Evolutionary conservation across 2,113 vertebrate genomes (phyloP).

Genomic region (Varanus salvator): DNA sequence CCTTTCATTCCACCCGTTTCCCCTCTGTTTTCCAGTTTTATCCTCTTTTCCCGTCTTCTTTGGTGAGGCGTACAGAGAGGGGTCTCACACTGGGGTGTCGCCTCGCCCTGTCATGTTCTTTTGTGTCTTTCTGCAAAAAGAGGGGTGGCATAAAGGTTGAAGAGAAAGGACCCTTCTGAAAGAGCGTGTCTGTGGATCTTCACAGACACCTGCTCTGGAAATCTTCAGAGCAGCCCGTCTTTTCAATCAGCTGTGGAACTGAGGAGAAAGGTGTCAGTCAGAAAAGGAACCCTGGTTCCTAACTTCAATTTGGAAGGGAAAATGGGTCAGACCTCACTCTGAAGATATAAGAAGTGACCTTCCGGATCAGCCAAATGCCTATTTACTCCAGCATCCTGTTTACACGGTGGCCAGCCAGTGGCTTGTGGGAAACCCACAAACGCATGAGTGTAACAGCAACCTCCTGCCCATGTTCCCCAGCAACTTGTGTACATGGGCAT

Average conservation of each 20-base stretch:
- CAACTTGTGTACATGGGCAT: too few species aligned
- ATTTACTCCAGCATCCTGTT: too few species aligned
- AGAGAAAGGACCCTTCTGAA: background rate
- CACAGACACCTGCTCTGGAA: background rate
- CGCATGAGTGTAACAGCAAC: too few species aligned
- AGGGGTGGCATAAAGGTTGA: background rate
- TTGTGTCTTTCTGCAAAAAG: background rate
- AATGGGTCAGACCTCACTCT: background rate
- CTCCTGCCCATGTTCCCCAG: too few species aligned
- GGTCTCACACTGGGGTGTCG: too few species aligned
- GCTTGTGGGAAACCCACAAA: too few species aligned
- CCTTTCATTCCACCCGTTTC: too few species aligned
- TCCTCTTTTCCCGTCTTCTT: too few species aligned
- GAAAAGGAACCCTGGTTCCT: background rate
- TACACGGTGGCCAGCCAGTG: too few species aligned
- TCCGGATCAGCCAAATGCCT: background rate
- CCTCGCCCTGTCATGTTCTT: background rate
- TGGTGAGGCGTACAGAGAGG: too few species aligned
- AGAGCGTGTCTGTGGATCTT: background rate
- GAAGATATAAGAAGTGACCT: background rate
- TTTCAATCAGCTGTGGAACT: background rate
- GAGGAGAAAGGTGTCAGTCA: background rate
- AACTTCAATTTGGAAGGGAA: constrained; percentile 1
- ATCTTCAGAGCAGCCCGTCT: background rate
- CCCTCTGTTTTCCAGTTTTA: too few species aligned